Evolutionary conservation across 2,888 invertebrate species (phyloP), one percentile per base, ranked within the genome.

Genomic region (Drosophila limbata): DNA sequence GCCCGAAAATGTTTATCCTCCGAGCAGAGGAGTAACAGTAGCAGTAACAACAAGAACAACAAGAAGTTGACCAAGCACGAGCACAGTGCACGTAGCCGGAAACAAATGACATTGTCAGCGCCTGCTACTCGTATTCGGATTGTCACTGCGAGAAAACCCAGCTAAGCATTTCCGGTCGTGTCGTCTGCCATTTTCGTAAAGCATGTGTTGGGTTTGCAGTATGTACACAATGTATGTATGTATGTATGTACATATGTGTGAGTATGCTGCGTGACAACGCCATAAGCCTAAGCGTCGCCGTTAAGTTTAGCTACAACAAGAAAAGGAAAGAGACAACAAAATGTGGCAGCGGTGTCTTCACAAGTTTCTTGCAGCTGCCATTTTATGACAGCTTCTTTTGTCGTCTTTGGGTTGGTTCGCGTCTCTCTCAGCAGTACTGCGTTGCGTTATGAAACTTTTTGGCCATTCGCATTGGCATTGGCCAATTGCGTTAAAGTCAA

Each of bases 41-140:
- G 40, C 28, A 39, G 9, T 39, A 51, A 3, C 40, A 51, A 6
- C 19, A 67, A 17, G 17, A 50, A 45, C 44, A 50, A 19, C n/a
- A 60, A 52, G 13, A 50, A 21, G 62, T 50, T 51, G 62, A 51
- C 47, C 69, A 25, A 47, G 86, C 84, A 78, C 86, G 87, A 78
- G 81, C 81, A 80, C 71, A 77, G 81, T 84, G 84, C 86, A 84
- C 81, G 84, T 83, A 79, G 77, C 84, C 82, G 84, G 84, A 84
- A 84, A 84, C 79, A 84, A 84, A 85, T 79, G 84, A 87, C 84
- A 79, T 79, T 87, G 84, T 81, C 87, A 84, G 77, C 82, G 79
- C 79, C 73, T 60, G 59, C 63, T 15, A 3, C 15, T 39, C 15
- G 39, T 52, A 56, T 42, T 61, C 44, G 62, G 62, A 44, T 45